Evolutionary conservation across 1,140 invertebrate species (phyloP), one percentile per base, ranked within the genome.

Genomic region (Laodelphax striatellus): DNA sequence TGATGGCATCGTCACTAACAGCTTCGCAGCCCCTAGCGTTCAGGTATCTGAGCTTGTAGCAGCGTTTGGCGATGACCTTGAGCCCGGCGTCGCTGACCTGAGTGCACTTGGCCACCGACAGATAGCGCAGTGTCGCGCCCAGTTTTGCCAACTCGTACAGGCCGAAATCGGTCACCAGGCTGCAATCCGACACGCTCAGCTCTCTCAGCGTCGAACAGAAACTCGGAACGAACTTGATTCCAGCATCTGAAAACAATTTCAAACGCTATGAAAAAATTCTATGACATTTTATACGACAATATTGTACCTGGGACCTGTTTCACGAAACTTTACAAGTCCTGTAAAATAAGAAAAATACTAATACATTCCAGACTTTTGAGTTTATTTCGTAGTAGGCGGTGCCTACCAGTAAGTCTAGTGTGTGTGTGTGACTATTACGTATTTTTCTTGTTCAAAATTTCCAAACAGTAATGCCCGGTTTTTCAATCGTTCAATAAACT

Each of bases 11-110:
- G 70, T 97, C 92, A 28, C 90, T 92, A 0, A 96, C 83, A 1
- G 90, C 92, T 65, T 94, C 92, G 70, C 92, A 95, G 5, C 92
- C 92, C 41, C 93, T 78, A 1, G 89, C 87, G 72, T 95, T 95
- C 31, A 96, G 77, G 72, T 95, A 96, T 6, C 92, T 78, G 43
- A 96, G 72, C 71, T 92, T 93, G 70, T 91, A 90, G 70, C 92
- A 95, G 46, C 90, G 82, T 58, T 88, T 79, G 0, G 90, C 90
- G 16, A 96, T 83, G n/a, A 92, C 87, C 64, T 90, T 82, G 0
- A 93, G 76, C 1, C 90, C 90, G 2, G 88, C 88, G 72, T 93
- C 90, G 31, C 87, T 90, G 17, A 86, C 85, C 65, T 87, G 84
- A 64, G 88, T 87, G 73, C 90, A 93, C 71, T 92, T 92, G n/a